These are phyloP conservation scores for Zingel zingel DNA, from an alignment of 2,113 vertebrate genomes.

Conservation along the genomic window DNA sequence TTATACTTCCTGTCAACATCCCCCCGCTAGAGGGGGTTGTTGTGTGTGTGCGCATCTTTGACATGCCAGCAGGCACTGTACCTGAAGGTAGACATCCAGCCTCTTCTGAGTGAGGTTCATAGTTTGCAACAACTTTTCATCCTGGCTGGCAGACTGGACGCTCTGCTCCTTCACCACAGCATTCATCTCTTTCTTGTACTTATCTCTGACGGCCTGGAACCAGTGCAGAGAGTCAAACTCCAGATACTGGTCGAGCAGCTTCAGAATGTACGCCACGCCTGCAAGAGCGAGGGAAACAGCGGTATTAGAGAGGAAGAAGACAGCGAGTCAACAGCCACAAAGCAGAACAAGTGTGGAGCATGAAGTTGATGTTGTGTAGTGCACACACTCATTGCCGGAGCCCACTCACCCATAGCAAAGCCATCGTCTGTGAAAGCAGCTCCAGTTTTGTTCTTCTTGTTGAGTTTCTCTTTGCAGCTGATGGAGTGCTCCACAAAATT, in stretches of 20 bases:
- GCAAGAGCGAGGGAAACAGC: neutral
- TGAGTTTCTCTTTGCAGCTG: slow-evolving; percentile 97
- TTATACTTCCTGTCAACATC: slow-evolving; percentile 3
- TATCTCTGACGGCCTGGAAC: slow-evolving; percentile 98
- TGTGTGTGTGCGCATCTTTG: neutral
- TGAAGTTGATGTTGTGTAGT: neutral
- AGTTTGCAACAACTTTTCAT: slow-evolving; percentile 96
- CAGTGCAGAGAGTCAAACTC: slow-evolving; percentile 99
- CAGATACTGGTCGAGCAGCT: slow-evolving; percentile 98
- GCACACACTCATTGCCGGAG: neutral
- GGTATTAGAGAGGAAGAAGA: neutral
- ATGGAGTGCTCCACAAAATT: slow-evolving; percentile 99
- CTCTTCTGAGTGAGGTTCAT: slow-evolving; percentile 99
- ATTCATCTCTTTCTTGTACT: slow-evolving; percentile 94
- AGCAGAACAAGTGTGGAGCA: neutral
- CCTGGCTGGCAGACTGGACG: slow-evolving; percentile 90
- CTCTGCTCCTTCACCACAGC: slow-evolving; percentile 96
- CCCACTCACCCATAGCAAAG: slow-evolving; percentile 96
- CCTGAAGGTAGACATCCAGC: slow-evolving; percentile 95
- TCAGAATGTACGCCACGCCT: slow-evolving; percentile 99
- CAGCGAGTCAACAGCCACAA: neutral
- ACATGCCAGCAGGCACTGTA: slow-evolving; percentile 49
- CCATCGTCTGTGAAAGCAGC: slow-evolving; percentile 98
- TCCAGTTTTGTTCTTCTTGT: slow-evolving; percentile 98
- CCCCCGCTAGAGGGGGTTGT: neutral